Conservation (phyloP, 2,888 invertebrate genomes). For the Bursaphelenchus okinawaensis region DNA sequence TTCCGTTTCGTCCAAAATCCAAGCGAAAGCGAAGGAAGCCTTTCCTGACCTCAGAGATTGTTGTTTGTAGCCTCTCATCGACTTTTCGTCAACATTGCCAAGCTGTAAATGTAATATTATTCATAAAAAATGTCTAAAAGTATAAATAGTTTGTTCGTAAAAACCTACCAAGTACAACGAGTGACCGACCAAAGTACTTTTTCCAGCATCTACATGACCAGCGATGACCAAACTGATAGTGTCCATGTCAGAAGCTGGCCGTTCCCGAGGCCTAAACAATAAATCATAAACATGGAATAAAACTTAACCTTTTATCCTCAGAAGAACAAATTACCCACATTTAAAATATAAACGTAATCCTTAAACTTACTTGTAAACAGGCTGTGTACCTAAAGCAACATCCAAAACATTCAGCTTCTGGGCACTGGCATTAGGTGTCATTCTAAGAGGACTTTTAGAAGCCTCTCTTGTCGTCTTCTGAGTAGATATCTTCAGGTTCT, state of each 20-base stretch:
- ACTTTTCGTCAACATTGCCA: slow-evolving; percentile 78
- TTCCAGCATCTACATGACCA: slow-evolving; percentile 94
- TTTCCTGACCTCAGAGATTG: slow-evolving; percentile 95
- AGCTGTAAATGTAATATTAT: slow-evolving; percentile 36
- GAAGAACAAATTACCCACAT: neutral
- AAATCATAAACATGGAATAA: too few relatives aligned
- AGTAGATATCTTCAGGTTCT: slow-evolving; percentile 23
- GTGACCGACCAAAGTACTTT: slow-evolving; percentile 64
- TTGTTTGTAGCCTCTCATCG: slow-evolving; percentile 92
- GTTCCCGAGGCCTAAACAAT: slow-evolving; percentile 23
- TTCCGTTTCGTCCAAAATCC: slow-evolving; percentile 97
- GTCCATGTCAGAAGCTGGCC: slow-evolving; percentile 29
- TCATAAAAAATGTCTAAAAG: neutral
- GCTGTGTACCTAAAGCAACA: slow-evolving; percentile 19
- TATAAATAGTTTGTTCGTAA: neutral
- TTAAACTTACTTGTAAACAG: slow-evolving; percentile 17
- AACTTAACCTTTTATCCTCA: neutral
- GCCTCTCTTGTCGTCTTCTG: slow-evolving; percentile 12
- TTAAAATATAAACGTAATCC: slow-evolving; percentile 13
- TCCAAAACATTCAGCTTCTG: slow-evolving; percentile 28
- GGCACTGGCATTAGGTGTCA: slow-evolving; percentile 19
- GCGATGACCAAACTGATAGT: slow-evolving; percentile 56
- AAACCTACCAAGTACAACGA: slow-evolving; percentile 10
- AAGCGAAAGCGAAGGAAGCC: slow-evolving; percentile 80
- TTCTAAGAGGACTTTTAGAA: slow-evolving; percentile 33